Evolutionary conservation across 2,888 invertebrate species (phyloP).

Genomic region (Synanthedon tipuliformis): DNA sequence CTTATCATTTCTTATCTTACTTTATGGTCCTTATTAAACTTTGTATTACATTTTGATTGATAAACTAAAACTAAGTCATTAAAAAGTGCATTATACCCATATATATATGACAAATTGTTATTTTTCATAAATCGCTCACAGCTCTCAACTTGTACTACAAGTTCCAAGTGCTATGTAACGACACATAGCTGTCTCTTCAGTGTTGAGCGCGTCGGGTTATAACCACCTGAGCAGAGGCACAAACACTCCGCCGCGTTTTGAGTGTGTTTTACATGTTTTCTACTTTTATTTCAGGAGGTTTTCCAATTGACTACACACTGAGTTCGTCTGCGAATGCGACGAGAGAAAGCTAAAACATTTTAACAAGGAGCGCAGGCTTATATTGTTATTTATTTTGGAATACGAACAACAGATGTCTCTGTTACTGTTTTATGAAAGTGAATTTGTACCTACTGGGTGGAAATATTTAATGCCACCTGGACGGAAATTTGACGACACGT

Average conservation of each 20-base stretch:
- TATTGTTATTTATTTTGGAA: too few species aligned
- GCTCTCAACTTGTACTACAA: neutral
- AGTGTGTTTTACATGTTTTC: constrained; percentile 23
- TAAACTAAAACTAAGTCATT: too few species aligned
- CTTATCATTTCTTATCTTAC: too few species aligned
- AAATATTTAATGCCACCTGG: too few species aligned
- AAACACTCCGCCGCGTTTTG: constrained; percentile 21
- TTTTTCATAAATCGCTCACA: neutral
- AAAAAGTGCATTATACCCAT: too few species aligned
- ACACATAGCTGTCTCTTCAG: neutral
- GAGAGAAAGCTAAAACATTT: neutral
- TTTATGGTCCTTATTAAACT: too few species aligned
- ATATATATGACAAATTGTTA: neutral
- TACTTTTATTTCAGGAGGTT: constrained; percentile 7
- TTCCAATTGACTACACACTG: constrained; percentile 5
- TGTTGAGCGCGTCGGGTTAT: neutral
- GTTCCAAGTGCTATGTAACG: neutral
- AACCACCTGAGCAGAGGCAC: constrained; percentile 10
- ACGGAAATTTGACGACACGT: too few species aligned
- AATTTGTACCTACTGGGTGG: too few species aligned
- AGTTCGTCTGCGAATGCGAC: neutral
- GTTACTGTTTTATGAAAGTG: too few species aligned
- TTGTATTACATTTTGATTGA: too few species aligned
- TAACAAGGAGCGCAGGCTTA: too few species aligned
- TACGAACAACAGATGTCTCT: too few species aligned